phyloP scores from a whole-genome alignment of 2,888 invertebrate genomes.

The Agrenia bidenticulata region DNA sequence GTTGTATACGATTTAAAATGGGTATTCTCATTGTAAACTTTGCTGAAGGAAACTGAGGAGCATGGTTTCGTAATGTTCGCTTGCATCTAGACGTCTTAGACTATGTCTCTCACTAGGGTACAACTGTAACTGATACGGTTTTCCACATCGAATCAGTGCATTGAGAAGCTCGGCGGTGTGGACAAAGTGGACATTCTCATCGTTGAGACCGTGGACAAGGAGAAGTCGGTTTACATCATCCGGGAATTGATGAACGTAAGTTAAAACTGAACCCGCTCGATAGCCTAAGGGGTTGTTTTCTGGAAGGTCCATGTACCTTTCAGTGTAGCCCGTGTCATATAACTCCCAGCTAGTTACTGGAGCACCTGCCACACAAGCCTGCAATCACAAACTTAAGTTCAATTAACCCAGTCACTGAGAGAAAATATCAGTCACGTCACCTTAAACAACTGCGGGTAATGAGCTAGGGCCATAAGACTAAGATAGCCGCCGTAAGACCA shows the following conservation, averaged over 20 bases:
- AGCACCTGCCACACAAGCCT: constrained; percentile 89
- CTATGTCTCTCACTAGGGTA: constrained; percentile 98
- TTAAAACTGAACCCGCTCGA: constrained; percentile 78
- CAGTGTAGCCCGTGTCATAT: constrained; percentile 98
- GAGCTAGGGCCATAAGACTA: constrained; percentile 89
- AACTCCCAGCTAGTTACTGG: constrained; percentile 96
- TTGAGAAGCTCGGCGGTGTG: constrained; percentile 91
- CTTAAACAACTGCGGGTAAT: constrained; percentile 90
- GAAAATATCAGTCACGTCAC: no score
- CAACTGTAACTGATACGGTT: constrained; percentile 86
- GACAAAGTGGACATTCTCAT: constrained; percentile 98
- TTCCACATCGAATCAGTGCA: constrained; percentile 86
- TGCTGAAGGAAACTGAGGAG: constrained; percentile 88
- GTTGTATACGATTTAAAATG: background rate
- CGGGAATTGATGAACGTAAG: constrained; percentile 82
- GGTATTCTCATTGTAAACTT: constrained; percentile 59
- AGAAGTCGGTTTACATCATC: constrained; percentile 81
- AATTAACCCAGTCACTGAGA: no score
- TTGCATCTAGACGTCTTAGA: constrained; percentile 85
- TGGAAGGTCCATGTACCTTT: constrained; percentile 92
- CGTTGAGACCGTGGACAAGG: constrained; percentile 95
- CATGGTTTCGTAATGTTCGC: constrained; percentile 95
- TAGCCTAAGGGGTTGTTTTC: constrained; percentile 76
- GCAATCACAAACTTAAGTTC: constrained; percentile 21
- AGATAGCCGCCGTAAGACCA: constrained; percentile 99